Percentiles rank a stretch among this genome's conserved stretches.
Conservation (phyloP, 2,113 vertebrate species). For the Sapajus apella region DNA sequence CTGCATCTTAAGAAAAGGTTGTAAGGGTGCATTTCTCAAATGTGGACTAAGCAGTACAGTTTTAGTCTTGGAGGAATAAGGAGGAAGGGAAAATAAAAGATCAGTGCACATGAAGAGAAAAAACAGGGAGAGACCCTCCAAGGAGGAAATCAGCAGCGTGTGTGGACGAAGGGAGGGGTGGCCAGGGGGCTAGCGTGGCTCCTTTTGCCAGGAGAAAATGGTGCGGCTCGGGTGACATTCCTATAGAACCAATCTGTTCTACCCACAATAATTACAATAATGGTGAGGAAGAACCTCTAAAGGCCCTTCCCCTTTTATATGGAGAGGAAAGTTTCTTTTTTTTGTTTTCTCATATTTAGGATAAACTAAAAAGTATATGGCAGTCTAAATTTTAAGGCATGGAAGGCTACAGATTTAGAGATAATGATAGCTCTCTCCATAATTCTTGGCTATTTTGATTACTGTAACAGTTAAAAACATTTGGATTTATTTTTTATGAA, state of each 20-base stretch:
- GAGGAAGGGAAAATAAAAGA: background rate
- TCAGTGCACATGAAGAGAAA: background rate
- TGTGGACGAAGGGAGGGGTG: background rate
- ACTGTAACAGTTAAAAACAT: background rate
- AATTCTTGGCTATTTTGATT: background rate
- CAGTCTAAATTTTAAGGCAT: background rate
- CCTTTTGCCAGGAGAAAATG: background rate
- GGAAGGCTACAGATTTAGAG: background rate
- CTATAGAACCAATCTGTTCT: background rate
- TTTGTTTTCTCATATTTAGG: background rate
- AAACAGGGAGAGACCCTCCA: background rate
- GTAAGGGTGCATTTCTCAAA: background rate
- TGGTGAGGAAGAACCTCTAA: background rate
- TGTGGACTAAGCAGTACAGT: background rate
- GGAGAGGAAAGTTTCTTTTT: background rate
- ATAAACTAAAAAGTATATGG: background rate
- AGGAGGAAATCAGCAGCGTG: background rate
- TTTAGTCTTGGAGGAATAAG: background rate
- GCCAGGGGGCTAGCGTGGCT: background rate
- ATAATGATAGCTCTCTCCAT: background rate
- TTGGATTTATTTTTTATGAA: background rate
- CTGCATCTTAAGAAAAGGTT: background rate
- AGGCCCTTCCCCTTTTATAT: background rate
- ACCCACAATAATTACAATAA: no score
- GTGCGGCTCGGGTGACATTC: background rate